Evolutionary conservation across 2,888 invertebrate species (phyloP).

Genomic region (Ectemnius cavifrons): DNA sequence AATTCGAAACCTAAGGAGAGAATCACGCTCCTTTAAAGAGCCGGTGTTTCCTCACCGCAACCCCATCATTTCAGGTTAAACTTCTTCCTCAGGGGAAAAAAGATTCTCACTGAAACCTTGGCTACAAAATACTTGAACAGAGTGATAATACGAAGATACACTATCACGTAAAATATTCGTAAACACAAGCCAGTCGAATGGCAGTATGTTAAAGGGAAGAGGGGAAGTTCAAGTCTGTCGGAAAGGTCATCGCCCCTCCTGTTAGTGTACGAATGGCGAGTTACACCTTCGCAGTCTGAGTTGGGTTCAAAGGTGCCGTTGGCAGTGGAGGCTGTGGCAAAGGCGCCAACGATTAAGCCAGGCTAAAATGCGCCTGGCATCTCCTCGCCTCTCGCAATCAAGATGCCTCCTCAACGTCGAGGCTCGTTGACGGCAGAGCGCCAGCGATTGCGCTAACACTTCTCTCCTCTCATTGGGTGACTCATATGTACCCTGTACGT

Average conservation of each 20-base stretch:
- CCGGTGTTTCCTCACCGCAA: too few species aligned
- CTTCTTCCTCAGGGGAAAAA: too few species aligned
- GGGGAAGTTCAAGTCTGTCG: neutral
- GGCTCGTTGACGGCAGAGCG: slow-evolving; percentile 26
- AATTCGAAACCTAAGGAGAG: neutral
- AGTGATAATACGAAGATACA: too few species aligned
- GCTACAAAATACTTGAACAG: too few species aligned
- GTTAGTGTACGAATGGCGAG: neutral
- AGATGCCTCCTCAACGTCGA: slow-evolving; percentile 28
- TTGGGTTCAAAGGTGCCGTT: slow-evolving; percentile 9
- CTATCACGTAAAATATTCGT: neutral
- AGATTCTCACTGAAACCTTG: too few species aligned
- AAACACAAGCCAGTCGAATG: neutral
- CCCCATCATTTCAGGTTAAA: neutral
- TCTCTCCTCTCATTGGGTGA: neutral
- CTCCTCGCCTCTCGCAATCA: slow-evolving; percentile 32
- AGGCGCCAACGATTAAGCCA: slow-evolving; percentile 33
- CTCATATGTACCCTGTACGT: neutral
- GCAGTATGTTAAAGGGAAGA: neutral
- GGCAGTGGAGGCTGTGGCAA: slow-evolving; percentile 2
- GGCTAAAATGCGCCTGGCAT: slow-evolving; percentile 30
- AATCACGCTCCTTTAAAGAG: neutral
- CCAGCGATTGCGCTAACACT: slow-evolving; percentile 11
- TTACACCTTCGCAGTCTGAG: neutral
- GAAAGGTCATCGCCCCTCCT: slow-evolving; percentile 1